These are phyloP conservation scores for Tragopan temminckii DNA, from an alignment of 2,797 vertebrate species.

Conservation along the genomic window DNA sequence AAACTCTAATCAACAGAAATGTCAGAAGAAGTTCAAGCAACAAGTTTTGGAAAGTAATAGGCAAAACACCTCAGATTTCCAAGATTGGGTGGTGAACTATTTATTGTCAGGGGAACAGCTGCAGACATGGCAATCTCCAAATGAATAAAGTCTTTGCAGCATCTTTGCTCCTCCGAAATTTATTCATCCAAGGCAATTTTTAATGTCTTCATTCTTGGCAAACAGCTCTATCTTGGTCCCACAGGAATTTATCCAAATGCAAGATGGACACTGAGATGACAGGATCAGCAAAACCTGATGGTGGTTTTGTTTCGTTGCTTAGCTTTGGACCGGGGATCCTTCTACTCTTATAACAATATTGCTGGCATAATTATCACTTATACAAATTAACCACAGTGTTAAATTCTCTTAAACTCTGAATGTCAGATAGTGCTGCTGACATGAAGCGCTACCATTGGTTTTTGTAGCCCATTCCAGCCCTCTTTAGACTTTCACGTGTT, in stretches of 20 bases:
- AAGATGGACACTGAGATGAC: background rate
- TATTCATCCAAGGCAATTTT: background rate
- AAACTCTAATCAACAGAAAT: slow-evolving; percentile 17
- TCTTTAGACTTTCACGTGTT: slow-evolving; percentile 12
- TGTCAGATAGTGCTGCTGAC: background rate
- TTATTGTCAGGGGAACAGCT: background rate
- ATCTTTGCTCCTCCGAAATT: background rate
- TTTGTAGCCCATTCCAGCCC: fast-evolving
- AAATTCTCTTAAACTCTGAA: background rate
- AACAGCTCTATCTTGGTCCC: background rate
- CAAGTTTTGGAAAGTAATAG: background rate
- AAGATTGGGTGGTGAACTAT: slow-evolving; percentile 30
- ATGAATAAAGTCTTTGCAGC: background rate
- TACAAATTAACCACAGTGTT: background rate
- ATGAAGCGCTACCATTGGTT: fast-evolving
- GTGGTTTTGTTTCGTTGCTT: background rate
- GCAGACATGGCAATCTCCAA: background rate
- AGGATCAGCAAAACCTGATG: background rate
- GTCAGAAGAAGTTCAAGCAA: slow-evolving; percentile 20
- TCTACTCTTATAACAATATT: background rate
- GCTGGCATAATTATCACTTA: fast-evolving
- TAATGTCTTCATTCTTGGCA: background rate
- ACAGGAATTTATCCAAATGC: background rate
- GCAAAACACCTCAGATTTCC: background rate
- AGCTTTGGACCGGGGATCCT: background rate